These are phyloP conservation scores for Falco punctatus DNA, from an alignment of 2,113 vertebrate species.

Conservation along the genomic window DNA sequence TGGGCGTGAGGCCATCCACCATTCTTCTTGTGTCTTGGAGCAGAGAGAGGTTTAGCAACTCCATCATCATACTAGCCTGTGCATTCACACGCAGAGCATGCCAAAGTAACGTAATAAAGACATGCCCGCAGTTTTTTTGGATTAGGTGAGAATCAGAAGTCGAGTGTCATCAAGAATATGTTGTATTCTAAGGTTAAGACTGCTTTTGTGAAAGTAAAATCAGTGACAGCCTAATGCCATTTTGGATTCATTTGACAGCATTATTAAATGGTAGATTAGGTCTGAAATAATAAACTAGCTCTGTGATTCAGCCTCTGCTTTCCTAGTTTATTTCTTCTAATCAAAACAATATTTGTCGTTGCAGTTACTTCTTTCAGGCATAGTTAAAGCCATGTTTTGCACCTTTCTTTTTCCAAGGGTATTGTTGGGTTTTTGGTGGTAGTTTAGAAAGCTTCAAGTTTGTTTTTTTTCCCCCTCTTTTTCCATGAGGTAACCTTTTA, in stretches of 20 bases:
- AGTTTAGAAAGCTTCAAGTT: not conserved
- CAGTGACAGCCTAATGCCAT: not conserved
- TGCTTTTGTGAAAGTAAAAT: not conserved
- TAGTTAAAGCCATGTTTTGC: not conserved
- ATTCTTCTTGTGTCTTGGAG: not conserved
- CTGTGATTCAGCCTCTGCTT: not conserved
- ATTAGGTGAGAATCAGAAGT: not conserved
- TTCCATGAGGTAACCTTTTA: constrained; percentile 2
- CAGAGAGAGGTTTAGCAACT: not conserved
- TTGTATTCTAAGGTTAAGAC: not conserved
- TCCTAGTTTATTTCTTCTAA: not conserved
- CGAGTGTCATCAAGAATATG: not conserved
- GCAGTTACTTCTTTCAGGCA: not conserved
- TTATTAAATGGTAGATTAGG: not conserved
- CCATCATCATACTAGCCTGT: not conserved
- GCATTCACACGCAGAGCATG: not conserved
- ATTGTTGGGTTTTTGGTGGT: not conserved
- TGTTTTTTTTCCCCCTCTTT: not conserved
- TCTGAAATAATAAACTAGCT: not conserved
- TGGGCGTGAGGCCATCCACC: not conserved
- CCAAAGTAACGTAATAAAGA: not conserved
- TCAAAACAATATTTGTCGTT: not conserved
- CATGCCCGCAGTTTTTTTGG: not conserved
- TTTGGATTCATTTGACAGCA: not conserved
- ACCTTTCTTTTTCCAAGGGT: not conserved